Evolutionary conservation across 2,797 vertebrate genomes (phyloP).

Genomic region (Falco rusticolus): DNA sequence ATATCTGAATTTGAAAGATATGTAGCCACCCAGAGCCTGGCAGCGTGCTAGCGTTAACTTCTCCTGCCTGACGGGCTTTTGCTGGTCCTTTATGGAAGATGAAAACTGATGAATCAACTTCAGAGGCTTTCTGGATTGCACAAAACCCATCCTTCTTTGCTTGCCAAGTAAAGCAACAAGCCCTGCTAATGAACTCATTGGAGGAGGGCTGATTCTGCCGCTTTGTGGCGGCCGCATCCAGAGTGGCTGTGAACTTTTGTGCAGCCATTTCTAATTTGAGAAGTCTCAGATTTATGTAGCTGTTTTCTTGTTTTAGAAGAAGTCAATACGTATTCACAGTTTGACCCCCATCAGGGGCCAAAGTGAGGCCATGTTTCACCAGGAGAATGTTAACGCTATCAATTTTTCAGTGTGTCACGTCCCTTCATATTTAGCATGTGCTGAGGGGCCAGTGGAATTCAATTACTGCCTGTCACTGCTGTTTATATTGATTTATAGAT

Average conservation of each 20-base stretch:
- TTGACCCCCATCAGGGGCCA: conserved; percentile 50
- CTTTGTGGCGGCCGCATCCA: background rate
- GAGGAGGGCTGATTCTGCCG: background rate
- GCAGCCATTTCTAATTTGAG: conserved; percentile 49
- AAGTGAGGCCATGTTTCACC: conserved; percentile 2
- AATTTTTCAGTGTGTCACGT: conserved; percentile 57
- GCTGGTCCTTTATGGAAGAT: conserved; percentile 41
- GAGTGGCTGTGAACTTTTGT: background rate
- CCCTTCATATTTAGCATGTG: conserved; percentile 66
- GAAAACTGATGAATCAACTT: conserved; percentile 54
- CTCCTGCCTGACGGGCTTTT: conserved; percentile 2
- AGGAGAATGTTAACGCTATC: conserved; percentile 46
- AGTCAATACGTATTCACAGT: conserved; percentile 49
- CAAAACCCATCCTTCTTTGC: conserved; percentile 24
- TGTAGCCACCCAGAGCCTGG: background rate
- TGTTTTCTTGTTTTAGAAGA: conserved; percentile 51
- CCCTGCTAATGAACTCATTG: conserved; percentile 17
- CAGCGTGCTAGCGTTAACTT: background rate
- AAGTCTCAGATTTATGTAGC: conserved; percentile 38
- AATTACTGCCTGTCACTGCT: conserved; percentile 73
- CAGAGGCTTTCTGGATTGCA: conserved; percentile 31
- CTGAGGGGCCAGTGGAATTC: conserved; percentile 69
- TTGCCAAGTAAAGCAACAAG: conserved; percentile 14
- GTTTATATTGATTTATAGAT: conserved; percentile 77
- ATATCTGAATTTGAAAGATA: conserved; percentile 55